phyloP scores from a whole-genome alignment of 2,888 invertebrate genomes.

The Drosophila nr. fundita region DNA sequence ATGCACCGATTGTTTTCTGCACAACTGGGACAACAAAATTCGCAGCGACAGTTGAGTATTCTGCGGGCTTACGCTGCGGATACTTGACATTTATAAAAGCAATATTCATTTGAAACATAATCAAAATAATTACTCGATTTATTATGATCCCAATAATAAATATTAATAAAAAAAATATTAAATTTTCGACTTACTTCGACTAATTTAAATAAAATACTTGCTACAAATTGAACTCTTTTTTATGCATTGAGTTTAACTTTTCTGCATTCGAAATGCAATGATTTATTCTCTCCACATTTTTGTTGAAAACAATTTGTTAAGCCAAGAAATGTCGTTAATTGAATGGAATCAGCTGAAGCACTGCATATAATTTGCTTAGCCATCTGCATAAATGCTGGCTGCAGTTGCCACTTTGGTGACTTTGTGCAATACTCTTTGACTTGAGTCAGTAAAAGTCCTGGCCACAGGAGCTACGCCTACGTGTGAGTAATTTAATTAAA shows the following conservation, averaged over 20 bases:
- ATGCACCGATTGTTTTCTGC: slow-evolving; percentile 16
- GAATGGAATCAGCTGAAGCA: slow-evolving; percentile 12
- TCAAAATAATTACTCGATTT: not conserved
- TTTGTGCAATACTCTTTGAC: slow-evolving; percentile 17
- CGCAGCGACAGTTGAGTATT: not conserved
- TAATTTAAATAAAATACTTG: not conserved
- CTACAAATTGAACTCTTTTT: not conserved
- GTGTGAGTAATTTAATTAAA: slow-evolving; percentile 39
- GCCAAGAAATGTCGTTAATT: not conserved
- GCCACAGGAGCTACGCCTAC: slow-evolving; percentile 18
- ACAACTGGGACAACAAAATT: not conserved
- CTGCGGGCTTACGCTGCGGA: slow-evolving; percentile 1
- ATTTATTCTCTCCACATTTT: not conserved
- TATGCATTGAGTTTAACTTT: not conserved
- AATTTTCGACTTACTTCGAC: not conserved
- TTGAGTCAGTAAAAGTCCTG: slow-evolving; percentile 6
- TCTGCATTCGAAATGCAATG: not conserved
- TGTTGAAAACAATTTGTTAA: not conserved
- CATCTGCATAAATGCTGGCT: slow-evolving; percentile 37
- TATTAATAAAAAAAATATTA: not conserved
- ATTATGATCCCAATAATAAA: not conserved
- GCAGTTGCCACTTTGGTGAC: slow-evolving; percentile 3
- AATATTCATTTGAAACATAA: not conserved
- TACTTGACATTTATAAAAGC: not conserved
- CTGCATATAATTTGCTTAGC: slow-evolving; percentile 23